phyloP scores from a whole-genome alignment of 2,888 invertebrate genomes.

The Leistus spinibarbis region DNA sequence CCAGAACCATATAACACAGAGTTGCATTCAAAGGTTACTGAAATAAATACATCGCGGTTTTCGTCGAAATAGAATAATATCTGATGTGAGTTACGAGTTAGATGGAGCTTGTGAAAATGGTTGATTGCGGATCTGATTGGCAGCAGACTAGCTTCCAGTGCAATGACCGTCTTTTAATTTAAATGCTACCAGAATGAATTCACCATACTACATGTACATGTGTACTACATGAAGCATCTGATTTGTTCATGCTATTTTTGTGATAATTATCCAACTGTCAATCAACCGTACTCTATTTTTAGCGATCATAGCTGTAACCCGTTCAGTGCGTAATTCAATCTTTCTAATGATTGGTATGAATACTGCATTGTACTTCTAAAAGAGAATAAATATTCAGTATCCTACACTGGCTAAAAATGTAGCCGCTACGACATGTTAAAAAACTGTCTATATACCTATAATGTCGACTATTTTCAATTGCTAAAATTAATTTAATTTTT shows the following conservation, averaged over 20 bases:
- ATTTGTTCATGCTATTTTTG: slow-evolving; percentile 20
- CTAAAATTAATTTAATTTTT: too few relatives aligned
- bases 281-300: background rate
- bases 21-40: background rate
- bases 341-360: background rate
- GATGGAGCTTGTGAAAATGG: background rate
- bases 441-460: too few relatives aligned
- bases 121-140: background rate
- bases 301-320: background rate
- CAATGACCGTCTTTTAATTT: slow-evolving; percentile 15
- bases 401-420: too few relatives aligned
- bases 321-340: background rate
- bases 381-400: too few relatives aligned
- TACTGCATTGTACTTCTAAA: too few relatives aligned
- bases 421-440: too few relatives aligned
- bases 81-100: background rate
- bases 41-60: background rate
- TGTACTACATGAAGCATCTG: slow-evolving; percentile 9
- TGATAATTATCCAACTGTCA: slow-evolving; percentile 21
- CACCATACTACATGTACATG: background rate
- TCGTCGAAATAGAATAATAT: background rate
- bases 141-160: slow-evolving; percentile 2
- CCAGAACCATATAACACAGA: background rate
- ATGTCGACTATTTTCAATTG: too few relatives aligned
- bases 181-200: slow-evolving; percentile 7